phyloP scores from a whole-genome alignment of 1,140 invertebrate genomes.

The Macrostomum lignano region DNA sequence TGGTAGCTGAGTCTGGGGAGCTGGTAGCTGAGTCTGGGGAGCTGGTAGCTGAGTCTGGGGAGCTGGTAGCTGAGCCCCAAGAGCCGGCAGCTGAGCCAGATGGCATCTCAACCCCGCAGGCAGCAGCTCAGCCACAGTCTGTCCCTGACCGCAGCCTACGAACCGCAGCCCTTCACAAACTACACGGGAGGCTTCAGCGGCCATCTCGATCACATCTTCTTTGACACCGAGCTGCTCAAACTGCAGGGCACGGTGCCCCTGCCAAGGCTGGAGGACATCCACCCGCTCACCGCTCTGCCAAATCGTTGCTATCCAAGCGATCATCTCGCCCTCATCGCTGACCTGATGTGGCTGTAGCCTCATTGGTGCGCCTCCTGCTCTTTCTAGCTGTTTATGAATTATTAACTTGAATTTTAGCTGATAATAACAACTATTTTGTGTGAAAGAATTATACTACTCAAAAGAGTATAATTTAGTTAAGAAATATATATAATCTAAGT shows the following conservation, averaged over 20 bases:
- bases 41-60: too few relatives aligned
- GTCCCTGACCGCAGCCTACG: constrained; percentile 24
- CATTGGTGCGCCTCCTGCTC: too few relatives aligned
- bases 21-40: too few relatives aligned
- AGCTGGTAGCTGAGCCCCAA: not conserved
- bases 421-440: too few relatives aligned
- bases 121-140: constrained; percentile 11
- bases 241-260: constrained; percentile 44
- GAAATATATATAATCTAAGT: too few relatives aligned
- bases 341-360: too few relatives aligned
- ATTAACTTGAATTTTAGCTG: too few relatives aligned
- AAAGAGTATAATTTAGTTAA: too few relatives aligned
- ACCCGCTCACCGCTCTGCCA: constrained; percentile 41
- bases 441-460: too few relatives aligned
- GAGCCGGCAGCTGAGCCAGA: constrained; percentile 10
- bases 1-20: too few relatives aligned
- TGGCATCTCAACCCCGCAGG: too few relatives aligned
- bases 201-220: constrained; percentile 67
- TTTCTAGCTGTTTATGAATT: too few relatives aligned
- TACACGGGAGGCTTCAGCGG: constrained; percentile 49
- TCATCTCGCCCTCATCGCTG: constrained; percentile 55
- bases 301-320: constrained; percentile 63
- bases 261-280: constrained; percentile 43
- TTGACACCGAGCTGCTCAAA: constrained; percentile 35
- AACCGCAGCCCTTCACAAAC: constrained; percentile 42